Evolutionary conservation across 37 sponge, comb jelly and placozoan genomes (phyloP).

Genomic region (Mnemiopsis leidyi): DNA sequence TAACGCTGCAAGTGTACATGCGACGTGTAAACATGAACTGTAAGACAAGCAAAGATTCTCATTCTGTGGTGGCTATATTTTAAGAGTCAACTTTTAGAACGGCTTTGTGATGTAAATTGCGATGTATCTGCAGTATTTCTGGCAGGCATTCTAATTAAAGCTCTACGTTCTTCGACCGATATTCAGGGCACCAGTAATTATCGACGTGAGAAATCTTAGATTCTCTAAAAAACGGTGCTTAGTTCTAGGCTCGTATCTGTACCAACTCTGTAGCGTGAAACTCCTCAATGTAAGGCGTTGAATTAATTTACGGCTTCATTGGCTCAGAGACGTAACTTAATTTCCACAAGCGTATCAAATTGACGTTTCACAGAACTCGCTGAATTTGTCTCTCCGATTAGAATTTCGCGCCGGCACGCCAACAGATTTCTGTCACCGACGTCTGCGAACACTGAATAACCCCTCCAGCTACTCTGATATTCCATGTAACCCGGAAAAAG

Average conservation of each 20-base stretch:
- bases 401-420: not conserved
- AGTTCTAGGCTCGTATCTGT: too few species aligned
- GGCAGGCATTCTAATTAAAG: too few species aligned
- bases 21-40: not conserved
- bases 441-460: not conserved
- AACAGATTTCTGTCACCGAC: not conserved
- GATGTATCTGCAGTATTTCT: too few species aligned
- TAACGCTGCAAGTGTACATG: not conserved
- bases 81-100: not conserved
- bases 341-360: not conserved
- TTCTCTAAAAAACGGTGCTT: too few species aligned
- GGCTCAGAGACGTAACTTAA: not conserved
- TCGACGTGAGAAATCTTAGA: too few species aligned
- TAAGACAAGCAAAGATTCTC: not conserved
- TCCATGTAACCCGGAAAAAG: conserved; percentile 16
- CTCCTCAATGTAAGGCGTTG: too few species aligned
- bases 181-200: too few species aligned
- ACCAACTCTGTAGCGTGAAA: too few species aligned
- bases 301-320: too few species aligned
- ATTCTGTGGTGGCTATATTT: not conserved
- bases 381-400: not conserved
- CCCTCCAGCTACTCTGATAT: not conserved
- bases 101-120: too few species aligned
- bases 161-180: too few species aligned
- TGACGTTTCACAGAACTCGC: not conserved